phyloP scores from a whole-genome alignment of 2,797 vertebrate genomes.

The Loriculus beryllinus region DNA sequence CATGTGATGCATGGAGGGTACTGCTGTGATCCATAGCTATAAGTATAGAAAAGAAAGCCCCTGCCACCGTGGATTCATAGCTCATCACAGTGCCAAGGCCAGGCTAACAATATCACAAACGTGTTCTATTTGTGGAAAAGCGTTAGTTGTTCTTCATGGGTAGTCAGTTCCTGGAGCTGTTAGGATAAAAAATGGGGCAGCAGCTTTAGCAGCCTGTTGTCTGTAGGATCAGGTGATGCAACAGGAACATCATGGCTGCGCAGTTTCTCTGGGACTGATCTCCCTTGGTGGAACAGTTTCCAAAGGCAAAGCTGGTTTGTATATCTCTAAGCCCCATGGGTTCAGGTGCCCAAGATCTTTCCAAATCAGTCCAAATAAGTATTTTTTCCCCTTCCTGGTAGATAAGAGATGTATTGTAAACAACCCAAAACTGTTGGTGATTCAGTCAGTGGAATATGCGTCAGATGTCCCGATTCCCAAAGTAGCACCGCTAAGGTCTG shows the following conservation, averaged over 20 bases:
- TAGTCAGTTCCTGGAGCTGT: background rate
- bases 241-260: fast-evolving
- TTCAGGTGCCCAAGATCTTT: background rate
- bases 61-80: background rate
- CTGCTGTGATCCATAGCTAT: background rate
- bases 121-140: background rate
- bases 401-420: background rate
- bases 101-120: background rate
- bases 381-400: background rate
- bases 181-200: background rate
- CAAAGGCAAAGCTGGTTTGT: background rate
- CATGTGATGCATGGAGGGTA: fast-evolving
- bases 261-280: background rate
- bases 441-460: background rate
- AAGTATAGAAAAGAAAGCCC: background rate
- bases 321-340: background rate
- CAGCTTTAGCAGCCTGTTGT: background rate
- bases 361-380: background rate
- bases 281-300: background rate
- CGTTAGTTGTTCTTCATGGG: background rate
- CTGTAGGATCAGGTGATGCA: fast-evolving
- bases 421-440: background rate
- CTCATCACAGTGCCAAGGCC: background rate
- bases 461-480: background rate
- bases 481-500: background rate